Conservation (phyloP, 2,888 invertebrate genomes). For the Limenitis camilla region DNA sequence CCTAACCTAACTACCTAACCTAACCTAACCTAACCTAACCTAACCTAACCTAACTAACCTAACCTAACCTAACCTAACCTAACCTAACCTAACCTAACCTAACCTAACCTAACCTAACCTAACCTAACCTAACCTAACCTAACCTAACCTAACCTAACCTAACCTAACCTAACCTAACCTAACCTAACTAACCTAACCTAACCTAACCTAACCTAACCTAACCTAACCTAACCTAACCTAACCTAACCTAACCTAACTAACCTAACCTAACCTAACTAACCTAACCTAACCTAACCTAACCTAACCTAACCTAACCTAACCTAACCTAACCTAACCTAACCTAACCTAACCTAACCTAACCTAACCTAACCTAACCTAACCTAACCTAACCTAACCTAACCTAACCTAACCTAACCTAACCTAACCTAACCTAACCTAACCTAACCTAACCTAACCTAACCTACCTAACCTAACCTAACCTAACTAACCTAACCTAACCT, state of each 20-base stretch:
- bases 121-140: conserved; percentile 21
- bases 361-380: conserved; percentile 24
- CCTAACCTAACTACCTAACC: conserved; percentile 26
- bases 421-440: conserved; percentile 26
- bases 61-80: conserved; percentile 15
- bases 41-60: conserved; percentile 21
- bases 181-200: conserved; percentile 16
- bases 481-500: conserved; percentile 14
- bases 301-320: conserved; percentile 20
- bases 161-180: conserved; percentile 24
- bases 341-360: conserved; percentile 23
- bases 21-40: conserved; percentile 23
- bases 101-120: conserved; percentile 18
- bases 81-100: conserved; percentile 8
- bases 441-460: conserved; percentile 21
- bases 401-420: conserved; percentile 24
- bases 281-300: conserved; percentile 21
- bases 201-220: conserved; percentile 14
- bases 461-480: conserved; percentile 3
- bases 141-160: conserved; percentile 23
- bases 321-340: conserved; percentile 22
- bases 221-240: conserved; percentile 17
- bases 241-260: conserved; percentile 16
- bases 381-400: conserved; percentile 25
- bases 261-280: conserved; percentile 16